These are phyloP conservation scores for Cistogaster globosa DNA, from an alignment of 2,888 invertebrate species.

Conservation along the genomic window DNA sequence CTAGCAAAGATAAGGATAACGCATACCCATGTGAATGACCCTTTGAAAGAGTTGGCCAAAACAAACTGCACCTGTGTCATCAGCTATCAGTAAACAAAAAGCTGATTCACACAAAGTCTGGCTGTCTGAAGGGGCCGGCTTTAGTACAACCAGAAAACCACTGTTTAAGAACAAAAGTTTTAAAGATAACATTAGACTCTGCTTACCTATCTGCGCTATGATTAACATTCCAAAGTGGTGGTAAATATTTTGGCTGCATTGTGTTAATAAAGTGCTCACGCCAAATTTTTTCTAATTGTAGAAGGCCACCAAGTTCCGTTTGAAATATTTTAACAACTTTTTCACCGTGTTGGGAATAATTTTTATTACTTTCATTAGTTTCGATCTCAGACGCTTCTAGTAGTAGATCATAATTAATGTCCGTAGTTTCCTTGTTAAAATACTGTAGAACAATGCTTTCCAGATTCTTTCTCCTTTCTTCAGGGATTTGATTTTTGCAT, in stretches of 20 bases:
- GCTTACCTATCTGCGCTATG: constrained; percentile 87
- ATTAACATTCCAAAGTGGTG: constrained; percentile 89
- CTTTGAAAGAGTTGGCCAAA: too few species aligned
- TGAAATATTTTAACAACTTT: constrained; percentile 86
- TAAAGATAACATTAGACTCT: not conserved
- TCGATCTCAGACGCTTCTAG: constrained; percentile 84
- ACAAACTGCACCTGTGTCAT: too few species aligned
- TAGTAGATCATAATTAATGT: constrained; percentile 84
- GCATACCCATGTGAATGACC: too few species aligned
- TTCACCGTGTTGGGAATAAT: constrained; percentile 85
- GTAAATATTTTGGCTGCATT: constrained; percentile 89
- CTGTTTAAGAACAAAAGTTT: not conserved
- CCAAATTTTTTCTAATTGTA: constrained; percentile 89
- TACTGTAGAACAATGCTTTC: constrained; percentile 84
- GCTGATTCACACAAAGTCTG: too few species aligned
- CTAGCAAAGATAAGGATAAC: too few species aligned
- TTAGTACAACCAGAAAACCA: too few species aligned
- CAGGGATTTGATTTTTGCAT: constrained; percentile 84
- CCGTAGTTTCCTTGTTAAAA: constrained; percentile 83
- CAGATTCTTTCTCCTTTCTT: constrained; percentile 83
- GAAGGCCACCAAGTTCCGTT: constrained; percentile 84
- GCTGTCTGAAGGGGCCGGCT: too few species aligned
- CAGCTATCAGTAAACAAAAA: too few species aligned
- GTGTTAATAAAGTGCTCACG: constrained; percentile 88
- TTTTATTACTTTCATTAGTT: constrained; percentile 81